Evolutionary conservation across 1,140 invertebrate species (phyloP), one percentile per base, ranked within the genome.

Genomic region (Phymorhynchus buccinoides): DNA sequence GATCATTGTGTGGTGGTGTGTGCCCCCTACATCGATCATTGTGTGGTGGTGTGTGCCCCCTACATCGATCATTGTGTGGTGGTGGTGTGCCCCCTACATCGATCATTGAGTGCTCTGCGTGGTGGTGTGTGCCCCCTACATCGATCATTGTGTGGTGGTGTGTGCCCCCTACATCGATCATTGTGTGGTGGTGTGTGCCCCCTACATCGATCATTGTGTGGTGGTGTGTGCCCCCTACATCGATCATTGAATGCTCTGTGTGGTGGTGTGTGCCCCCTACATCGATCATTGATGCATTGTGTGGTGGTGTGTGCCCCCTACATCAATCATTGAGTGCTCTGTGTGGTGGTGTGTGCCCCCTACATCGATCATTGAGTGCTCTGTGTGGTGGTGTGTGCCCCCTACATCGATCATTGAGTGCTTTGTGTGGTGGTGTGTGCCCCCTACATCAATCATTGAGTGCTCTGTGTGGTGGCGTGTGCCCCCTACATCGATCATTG

Each of bases 301-400:
- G 7, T 73, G 37, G 32, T 12, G 9, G 37, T 35, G 30, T 73
- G 71, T 35, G 12, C n/a, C n/a, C n/a, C n/a, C n/a, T 68, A 32
- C n/a, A 27, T 68, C 9, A 12, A 27, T 68, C 9, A 12, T 7
- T 68, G 66, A 22, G 66, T 71, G 66, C n/a, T 71, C 16, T 73
- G 66, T 71, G 66, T 18, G 27, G 12, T 7, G 7, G 66, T 68
- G 66, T 68, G 66, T 68, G 66, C n/a, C n/a, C n/a, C n/a, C n/a
- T 68, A 32, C n/a, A 27, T 68, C 9, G 7, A 27, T 68, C 9
- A 12, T 7, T 68, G 66, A 22, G 66, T 71, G 66, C n/a, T 71
- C 16, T 71, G 66, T 71, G 66, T 71, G 66, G 16, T 14, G 16
- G 66, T 71, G 66, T 71, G 66, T 71, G 66, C n/a, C n/a, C n/a